Evolutionary conservation across 2,888 invertebrate species (phyloP).

Genomic region (Maniola hyperantus): DNA sequence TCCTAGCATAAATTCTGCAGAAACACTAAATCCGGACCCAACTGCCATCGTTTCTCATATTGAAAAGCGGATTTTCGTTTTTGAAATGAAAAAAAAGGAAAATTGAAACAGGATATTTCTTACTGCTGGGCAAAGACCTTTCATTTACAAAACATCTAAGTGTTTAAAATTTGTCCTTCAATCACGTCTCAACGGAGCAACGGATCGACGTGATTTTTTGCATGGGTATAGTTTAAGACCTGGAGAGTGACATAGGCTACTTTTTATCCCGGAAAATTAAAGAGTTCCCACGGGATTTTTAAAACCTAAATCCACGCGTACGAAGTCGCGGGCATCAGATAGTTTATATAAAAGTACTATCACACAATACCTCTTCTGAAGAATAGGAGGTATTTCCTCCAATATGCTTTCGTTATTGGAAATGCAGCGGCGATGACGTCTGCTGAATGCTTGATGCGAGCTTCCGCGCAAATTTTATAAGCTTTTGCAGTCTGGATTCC

Average conservation of each 20-base stretch:
- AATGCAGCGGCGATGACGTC: slow-evolving; percentile 21
- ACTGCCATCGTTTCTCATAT: slow-evolving; percentile 48
- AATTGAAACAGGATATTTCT: not conserved
- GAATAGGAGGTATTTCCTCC: slow-evolving; percentile 15
- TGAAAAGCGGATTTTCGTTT: slow-evolving; percentile 30
- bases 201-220: no score
- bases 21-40: slow-evolving; percentile 50
- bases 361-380: slow-evolving; percentile 2
- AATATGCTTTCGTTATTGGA: slow-evolving; percentile 23
- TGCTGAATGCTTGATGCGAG: slow-evolving; percentile 24
- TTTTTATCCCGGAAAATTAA: not conserved
- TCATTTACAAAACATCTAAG: not conserved
- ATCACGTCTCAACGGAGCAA: no score
- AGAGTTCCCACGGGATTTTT: no score
- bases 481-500: slow-evolving; percentile 26
- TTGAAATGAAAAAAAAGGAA: slow-evolving; percentile 17
- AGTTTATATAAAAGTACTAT: not conserved
- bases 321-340: no score
- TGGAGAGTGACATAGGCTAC: not conserved
- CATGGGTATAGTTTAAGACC: no score
- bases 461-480: slow-evolving; percentile 24
- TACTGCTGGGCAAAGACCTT: not conserved
- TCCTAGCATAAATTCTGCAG: slow-evolving; percentile 63
- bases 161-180: no score
- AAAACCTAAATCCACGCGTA: no score